Conservation (phyloP, 2,888 invertebrate species). For the Andrena haemorrhoa region DNA sequence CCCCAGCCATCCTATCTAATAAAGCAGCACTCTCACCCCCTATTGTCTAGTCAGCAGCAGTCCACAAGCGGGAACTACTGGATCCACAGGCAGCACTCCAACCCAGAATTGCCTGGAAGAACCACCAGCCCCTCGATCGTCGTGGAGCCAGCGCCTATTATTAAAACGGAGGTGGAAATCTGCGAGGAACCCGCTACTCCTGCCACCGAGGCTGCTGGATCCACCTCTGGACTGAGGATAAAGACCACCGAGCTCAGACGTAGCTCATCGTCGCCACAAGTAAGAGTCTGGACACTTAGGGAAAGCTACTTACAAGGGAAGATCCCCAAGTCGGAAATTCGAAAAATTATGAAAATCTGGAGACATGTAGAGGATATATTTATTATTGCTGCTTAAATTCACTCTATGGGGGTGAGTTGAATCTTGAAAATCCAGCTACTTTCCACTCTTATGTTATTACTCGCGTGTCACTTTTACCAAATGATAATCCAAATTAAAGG, state of each 20-base stretch:
- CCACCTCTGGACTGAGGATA: slow-evolving; percentile 82
- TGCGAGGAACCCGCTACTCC: slow-evolving; percentile 62
- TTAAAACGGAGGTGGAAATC: slow-evolving; percentile 78
- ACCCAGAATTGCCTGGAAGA: slow-evolving; percentile 83
- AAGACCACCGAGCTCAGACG: slow-evolving; percentile 88
- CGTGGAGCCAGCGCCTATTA: slow-evolving; percentile 81
- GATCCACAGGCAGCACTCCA: slow-evolving; percentile 86
- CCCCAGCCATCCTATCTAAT: slow-evolving; percentile 87
- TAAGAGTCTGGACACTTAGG: slow-evolving; percentile 72
- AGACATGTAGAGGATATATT: no score
- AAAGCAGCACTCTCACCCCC: slow-evolving; percentile 89
- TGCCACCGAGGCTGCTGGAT: slow-evolving; percentile 69
- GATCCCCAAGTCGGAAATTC: no score
- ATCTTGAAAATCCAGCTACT: no score
- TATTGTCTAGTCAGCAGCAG: slow-evolving; percentile 87
- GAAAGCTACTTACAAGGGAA: no score
- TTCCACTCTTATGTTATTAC: no score
- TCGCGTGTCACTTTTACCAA: no score
- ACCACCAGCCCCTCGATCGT: slow-evolving; percentile 75
- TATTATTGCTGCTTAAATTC: no score
- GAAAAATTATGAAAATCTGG: no score
- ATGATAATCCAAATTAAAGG: no score
- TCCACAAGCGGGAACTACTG: slow-evolving; percentile 74
- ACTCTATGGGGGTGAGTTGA: no score
- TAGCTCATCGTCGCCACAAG: slow-evolving; percentile 88